Conservation (phyloP, 2,797 vertebrate genomes). For the Acanthiza pusilla region DNA sequence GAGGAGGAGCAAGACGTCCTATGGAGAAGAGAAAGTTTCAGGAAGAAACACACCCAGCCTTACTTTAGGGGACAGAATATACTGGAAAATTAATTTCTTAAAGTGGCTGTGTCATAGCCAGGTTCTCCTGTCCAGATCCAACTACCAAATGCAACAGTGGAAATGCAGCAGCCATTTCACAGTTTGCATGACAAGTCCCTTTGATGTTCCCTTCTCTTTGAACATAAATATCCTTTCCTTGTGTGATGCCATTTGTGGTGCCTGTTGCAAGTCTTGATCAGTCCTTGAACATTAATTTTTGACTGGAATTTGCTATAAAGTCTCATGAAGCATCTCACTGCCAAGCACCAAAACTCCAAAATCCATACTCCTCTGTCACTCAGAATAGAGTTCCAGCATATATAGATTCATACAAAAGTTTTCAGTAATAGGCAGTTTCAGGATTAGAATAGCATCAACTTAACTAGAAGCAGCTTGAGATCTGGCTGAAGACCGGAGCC, state of each 20-base stretch:
- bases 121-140: background rate
- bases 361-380: background rate
- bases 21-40: background rate
- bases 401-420: background rate
- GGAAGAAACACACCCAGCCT: background rate
- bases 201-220: background rate
- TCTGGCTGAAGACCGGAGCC: background rate
- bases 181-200: background rate
- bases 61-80: background rate
- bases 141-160: background rate
- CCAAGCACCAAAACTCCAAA: background rate
- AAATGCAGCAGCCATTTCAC: background rate
- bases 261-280: background rate
- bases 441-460: background rate
- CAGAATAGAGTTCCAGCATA: background rate
- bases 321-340: background rate
- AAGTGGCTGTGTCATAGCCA: background rate
- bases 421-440: background rate
- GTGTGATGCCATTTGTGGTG: background rate
- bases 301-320: background rate
- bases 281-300: background rate
- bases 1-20: background rate
- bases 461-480: slow-evolving; percentile 14
- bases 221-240: background rate
- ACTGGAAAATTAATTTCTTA: background rate